phyloP scores from a whole-genome alignment of 2,113 vertebrate species.

The Grammomys surdaster region DNA sequence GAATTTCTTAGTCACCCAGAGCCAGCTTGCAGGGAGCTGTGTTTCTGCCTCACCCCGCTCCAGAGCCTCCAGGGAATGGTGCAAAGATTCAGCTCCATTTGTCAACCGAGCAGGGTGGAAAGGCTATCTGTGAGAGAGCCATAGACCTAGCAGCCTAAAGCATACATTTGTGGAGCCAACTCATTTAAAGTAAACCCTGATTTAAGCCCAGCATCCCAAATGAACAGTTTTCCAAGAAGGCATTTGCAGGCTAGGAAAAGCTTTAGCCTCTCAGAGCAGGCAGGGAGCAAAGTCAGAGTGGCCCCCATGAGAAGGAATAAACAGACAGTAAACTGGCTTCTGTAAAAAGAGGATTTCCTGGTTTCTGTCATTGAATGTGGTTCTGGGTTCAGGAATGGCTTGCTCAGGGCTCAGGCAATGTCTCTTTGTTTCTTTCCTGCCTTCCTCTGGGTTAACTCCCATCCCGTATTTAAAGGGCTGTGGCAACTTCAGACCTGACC shows the following conservation, averaged over 20 bases:
- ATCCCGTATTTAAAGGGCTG: not conserved
- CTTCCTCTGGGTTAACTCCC: not conserved
- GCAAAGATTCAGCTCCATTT: not conserved
- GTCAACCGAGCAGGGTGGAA: not conserved
- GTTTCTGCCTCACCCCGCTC: not conserved
- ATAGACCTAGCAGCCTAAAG: not conserved
- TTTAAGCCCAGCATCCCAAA: not conserved
- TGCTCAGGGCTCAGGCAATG: not conserved
- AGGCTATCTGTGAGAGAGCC: not conserved
- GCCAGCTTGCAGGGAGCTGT: not conserved
- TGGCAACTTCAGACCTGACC: not conserved
- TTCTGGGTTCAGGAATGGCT: not conserved
- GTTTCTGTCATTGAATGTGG: not conserved
- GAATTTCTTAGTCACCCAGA: not conserved
- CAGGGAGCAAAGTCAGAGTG: too few species aligned
- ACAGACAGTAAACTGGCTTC: not conserved
- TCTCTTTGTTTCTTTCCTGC: not conserved
- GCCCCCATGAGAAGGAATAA: not conserved
- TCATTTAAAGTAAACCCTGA: not conserved
- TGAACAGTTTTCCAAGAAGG: not conserved
- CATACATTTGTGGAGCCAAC: not conserved
- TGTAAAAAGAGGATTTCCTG: not conserved
- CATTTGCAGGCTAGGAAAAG: not conserved
- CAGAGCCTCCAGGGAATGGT: not conserved
- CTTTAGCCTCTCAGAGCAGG: not conserved